phyloP scores from a whole-genome alignment of 1,140 invertebrate genomes.

The Eupristina koningsbergeri region DNA sequence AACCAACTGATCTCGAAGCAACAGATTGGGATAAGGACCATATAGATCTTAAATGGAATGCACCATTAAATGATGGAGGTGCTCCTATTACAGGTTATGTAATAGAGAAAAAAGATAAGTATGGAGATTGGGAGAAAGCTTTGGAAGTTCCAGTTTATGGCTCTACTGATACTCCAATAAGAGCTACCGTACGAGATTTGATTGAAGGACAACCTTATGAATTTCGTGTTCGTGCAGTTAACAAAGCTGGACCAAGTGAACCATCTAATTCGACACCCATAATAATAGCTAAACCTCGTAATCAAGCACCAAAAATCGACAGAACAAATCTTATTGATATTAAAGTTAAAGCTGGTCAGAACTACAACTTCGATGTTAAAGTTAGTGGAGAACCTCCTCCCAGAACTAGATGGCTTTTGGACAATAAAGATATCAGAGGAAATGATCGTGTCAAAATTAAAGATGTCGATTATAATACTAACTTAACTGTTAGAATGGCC shows the following conservation, averaged over 20 bases:
- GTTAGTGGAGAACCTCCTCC: conserved; percentile 92
- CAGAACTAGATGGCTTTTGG: conserved; percentile 89
- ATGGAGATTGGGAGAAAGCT: conserved; percentile 94
- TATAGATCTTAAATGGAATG: conserved; percentile 90
- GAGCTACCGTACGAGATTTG: conserved; percentile 89
- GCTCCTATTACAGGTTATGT: conserved; percentile 90
- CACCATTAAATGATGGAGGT: conserved; percentile 87
- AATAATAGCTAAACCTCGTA: conserved; percentile 91
- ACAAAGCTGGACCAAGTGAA: conserved; percentile 94
- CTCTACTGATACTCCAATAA: conserved; percentile 70
- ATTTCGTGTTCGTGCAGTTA: conserved; percentile 92
- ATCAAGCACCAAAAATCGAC: conserved; percentile 90
- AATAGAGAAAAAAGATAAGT: conserved; percentile 95
- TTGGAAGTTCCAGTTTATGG: conserved; percentile 84
- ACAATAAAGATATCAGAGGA: conserved; percentile 81
- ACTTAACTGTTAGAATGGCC: conserved; percentile 88
- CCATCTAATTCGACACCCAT: conserved; percentile 90
- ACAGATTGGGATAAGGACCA: conserved; percentile 97
- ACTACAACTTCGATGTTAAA: conserved; percentile 86
- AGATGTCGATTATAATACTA: conserved; percentile 92
- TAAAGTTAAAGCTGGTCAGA: conserved; percentile 91
- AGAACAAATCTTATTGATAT: conserved; percentile 88
- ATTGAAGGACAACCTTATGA: conserved; percentile 93
- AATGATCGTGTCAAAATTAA: conserved; percentile 83
- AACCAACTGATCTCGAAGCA: conserved; percentile 90